Base-by-base conservation (phyloP, 2,113 vertebrate genomes). In the Oncorhynchus clarkii region DNA sequence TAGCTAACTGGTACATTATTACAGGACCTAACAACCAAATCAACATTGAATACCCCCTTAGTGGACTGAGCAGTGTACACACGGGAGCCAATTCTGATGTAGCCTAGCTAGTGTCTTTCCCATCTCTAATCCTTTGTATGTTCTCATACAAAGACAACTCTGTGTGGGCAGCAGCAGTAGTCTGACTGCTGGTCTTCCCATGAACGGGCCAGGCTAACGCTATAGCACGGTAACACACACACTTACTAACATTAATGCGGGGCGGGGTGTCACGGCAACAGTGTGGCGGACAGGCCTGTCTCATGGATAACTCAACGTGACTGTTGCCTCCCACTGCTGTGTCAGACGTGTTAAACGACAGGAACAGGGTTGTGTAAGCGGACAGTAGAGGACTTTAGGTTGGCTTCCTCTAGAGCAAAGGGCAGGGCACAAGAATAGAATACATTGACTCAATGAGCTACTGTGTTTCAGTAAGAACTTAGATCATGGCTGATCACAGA, bases 391-490 rank as follows among this genome's bases (percentile, higher is more conserved):
- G 27, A 31, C 66, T 24, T 8, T 45, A 45, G 39, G 39, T 45
- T 18, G 51, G 51, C 13, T 54, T 54, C 5, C 51, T 54, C 51
- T 54, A 18, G 51, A 54, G 51, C 16, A 14, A 14, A 18, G 16
- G 51, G 83, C 91, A 92, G 92, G 89, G 39, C 39, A 39, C 39
- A 39, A 9, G 39, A 45, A 45, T 11, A 11, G 39, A 45, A 45
- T 9, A 45, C 83, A 88, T 87, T 92, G 92, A 90, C 91, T 88
- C 89, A 91, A 90, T 90, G 83, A 60, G 88, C 89, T 81, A 34
- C 80, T 81, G 86, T 87, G 86, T 45, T 45, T 45, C 8, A 45
- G 9, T 45, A 2, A 39, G 39, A 39, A 39, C 39, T 39, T 39
- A 39, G 34, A 39, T 39, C 71, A 26, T 48, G 67, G 79, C 82